Evolutionary conservation across 2,113 vertebrate genomes (phyloP).

Genomic region (western clawed frog (Xenopus tropicalis)): DNA sequence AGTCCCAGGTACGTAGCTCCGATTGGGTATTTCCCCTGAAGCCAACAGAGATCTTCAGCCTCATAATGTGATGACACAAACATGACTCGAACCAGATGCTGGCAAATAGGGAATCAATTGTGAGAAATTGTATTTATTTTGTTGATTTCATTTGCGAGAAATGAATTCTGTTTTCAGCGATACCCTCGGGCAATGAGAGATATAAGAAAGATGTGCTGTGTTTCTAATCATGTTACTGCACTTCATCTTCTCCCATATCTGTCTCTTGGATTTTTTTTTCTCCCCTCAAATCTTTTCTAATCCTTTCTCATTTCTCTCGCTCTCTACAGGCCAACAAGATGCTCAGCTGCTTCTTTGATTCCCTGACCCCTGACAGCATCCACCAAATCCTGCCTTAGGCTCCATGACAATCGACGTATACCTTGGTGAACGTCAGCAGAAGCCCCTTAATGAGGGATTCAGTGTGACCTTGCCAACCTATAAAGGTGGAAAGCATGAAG

Average conservation of each 20-base stretch:
- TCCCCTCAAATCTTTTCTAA: too few relatives aligned
- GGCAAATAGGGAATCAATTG: background rate
- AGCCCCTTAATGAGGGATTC: conserved; percentile 4
- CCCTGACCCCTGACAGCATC: conserved; percentile 56
- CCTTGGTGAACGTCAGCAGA: background rate
- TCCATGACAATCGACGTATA: conserved; percentile 27
- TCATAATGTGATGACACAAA: conserved; percentile 4
- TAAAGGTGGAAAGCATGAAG: background rate
- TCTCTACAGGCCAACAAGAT: conserved; percentile 59
- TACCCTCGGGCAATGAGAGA: conserved; percentile 28
- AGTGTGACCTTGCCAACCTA: conserved; percentile 12
- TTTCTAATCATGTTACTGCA: background rate
- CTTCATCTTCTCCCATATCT: too few relatives aligned
- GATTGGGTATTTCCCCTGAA: background rate
- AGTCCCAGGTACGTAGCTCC: conserved; percentile 57
- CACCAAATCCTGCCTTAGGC: conserved; percentile 35
- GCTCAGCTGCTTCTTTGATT: conserved; percentile 61
- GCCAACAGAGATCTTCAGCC: background rate
- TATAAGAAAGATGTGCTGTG: background rate
- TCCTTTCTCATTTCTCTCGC: background rate
- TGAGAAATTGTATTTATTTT: conserved; percentile 13
- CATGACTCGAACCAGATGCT: conserved; percentile 13
- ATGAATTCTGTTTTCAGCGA: conserved; percentile 12
- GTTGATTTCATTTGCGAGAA: conserved; percentile 25
- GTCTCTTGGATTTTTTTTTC: background rate